Conservation (phyloP, 2,113 vertebrate species). For the Etia nguti region DNA sequence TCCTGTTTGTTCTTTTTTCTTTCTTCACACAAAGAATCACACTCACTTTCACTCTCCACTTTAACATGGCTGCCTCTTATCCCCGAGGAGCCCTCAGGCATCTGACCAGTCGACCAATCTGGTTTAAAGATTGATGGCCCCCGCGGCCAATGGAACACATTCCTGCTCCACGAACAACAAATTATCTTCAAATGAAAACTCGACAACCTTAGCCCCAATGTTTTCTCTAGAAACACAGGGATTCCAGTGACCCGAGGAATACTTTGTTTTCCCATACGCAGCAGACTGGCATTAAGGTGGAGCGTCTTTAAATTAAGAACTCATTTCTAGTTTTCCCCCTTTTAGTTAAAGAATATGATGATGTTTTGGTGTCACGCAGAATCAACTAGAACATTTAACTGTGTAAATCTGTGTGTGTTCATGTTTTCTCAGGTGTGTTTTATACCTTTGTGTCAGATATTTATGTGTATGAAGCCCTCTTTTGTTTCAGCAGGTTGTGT, state of each 20-base stretch:
- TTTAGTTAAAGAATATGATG: background rate
- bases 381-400: background rate
- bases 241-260: constrained; percentile 78
- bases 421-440: background rate
- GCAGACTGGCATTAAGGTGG: constrained; percentile 32
- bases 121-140: constrained; percentile 80
- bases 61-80: constrained; percentile 46
- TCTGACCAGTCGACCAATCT: constrained; percentile 80
- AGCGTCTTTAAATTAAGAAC: background rate
- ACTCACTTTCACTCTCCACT: background rate
- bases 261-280: constrained; percentile 69
- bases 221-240: constrained; percentile 74
- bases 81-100: constrained; percentile 80
- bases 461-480: background rate
- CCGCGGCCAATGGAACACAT: constrained; percentile 84
- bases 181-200: constrained; percentile 79
- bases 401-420: background rate
- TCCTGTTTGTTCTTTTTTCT: background rate
- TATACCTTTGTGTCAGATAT: background rate
- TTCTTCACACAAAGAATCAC: background rate
- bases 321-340: background rate
- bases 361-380: background rate
- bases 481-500: constrained; percentile 36
- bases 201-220: constrained; percentile 79
- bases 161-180: constrained; percentile 84